Evolutionary conservation across 2,797 vertebrate species (phyloP).

Genomic region (Myripristis murdjan): DNA sequence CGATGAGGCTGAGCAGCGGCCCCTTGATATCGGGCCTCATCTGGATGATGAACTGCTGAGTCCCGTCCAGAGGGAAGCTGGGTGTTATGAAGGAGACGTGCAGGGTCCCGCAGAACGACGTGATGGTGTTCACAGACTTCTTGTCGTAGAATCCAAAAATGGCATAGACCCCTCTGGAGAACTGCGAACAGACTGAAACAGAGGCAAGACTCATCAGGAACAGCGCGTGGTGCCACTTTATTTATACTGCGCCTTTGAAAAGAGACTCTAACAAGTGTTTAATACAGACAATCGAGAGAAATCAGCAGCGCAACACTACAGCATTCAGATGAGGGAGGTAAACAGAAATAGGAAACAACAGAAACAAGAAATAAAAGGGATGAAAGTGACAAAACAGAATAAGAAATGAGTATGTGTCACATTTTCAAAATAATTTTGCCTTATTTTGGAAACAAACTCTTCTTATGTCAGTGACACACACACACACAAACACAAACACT

Average conservation of each 20-base stretch:
- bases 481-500: not conserved
- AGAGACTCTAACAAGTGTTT: too few relatives aligned
- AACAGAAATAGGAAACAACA: too few relatives aligned
- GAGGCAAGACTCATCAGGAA: conserved; percentile 12
- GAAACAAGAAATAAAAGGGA: too few relatives aligned
- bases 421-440: not conserved
- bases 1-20: conserved; percentile 97
- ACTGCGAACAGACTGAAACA: conserved; percentile 96
- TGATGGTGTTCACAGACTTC: conserved; percentile 99
- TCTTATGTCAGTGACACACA: not conserved
- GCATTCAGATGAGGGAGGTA: too few relatives aligned
- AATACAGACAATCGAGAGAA: too few relatives aligned
- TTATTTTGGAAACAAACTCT: conserved; percentile 4
- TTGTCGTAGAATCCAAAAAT: conserved; percentile 99
- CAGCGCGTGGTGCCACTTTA: too few relatives aligned
- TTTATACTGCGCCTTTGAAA: too few relatives aligned
- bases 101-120: conserved; percentile 97
- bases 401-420: too few relatives aligned
- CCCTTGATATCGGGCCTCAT: conserved; percentile 99
- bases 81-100: conserved; percentile 99
- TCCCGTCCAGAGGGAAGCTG: conserved; percentile 97
- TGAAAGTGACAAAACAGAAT: too few relatives aligned
- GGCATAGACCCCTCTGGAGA: conserved; percentile 98
- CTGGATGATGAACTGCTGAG: conserved; percentile 98
- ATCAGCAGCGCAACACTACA: too few relatives aligned